phyloP scores from a whole-genome alignment of 1,140 invertebrate species.

The Papilio xuthus region DNA sequence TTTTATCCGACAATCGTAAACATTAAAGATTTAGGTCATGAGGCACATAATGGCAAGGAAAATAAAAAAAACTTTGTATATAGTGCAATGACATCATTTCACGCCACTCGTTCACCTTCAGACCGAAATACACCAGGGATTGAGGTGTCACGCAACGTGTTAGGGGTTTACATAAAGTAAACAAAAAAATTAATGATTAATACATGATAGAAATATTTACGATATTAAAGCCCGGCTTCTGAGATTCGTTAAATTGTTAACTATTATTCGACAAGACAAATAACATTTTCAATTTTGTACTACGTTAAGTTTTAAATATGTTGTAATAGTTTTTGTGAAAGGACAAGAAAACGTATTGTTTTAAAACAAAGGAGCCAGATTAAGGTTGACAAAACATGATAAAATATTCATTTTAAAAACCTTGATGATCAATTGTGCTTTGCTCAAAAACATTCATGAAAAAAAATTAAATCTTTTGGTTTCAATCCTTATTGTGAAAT shows the following conservation, averaged over 20 bases:
- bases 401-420: too few species aligned
- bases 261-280: neutral
- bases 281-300: too few species aligned
- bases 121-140: slow-evolving; percentile 16
- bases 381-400: neutral
- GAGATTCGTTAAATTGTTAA: neutral
- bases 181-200: slow-evolving; percentile 3
- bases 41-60: slow-evolving; percentile 11
- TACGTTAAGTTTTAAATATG: neutral
- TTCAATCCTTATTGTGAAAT: too few species aligned
- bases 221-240: neutral
- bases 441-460: too few species aligned
- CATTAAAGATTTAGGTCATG: slow-evolving; percentile 11
- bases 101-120: slow-evolving; percentile 14
- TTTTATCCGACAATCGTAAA: slow-evolving; percentile 28
- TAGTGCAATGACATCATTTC: slow-evolving; percentile 23
- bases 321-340: neutral
- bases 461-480: too few species aligned
- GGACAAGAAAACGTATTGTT: neutral
- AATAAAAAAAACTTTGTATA: slow-evolving; percentile 11
- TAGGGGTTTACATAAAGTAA: neutral
- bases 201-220: neutral
- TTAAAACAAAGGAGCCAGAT: neutral
- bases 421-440: too few species aligned
- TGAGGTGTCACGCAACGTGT: neutral